Base-by-base conservation (phyloP, 1,140 invertebrate species). In the Sinonovacula constricta region DNA sequence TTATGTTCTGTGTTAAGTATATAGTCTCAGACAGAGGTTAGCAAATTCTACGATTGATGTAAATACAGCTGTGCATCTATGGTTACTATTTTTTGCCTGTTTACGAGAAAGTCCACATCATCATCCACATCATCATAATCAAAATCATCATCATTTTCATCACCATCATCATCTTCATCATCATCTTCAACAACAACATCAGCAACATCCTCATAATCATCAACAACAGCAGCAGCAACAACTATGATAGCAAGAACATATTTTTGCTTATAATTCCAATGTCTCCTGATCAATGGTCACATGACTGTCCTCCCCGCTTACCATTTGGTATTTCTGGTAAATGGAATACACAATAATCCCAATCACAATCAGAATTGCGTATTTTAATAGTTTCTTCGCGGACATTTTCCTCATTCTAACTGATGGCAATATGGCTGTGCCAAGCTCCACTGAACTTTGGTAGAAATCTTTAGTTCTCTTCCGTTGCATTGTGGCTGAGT, bases 401-500 rank as follows among this genome's bases (percentile, higher is more conserved):
- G 53, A 59, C 24, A 57, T 30, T 56, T 59, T 70, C 36, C 33
- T 57, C 68, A 70, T 70, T 70, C 26, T 7, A 1, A 31, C 33
- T 0, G 45, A 31, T 1, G 68, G 68, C n/a, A 70, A 30, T 7
- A 70, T 70, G 18, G 31, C 22, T 0, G 33, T 39, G 18, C 68
- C 68, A 18, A 70, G 26, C 59, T 70, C 68, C 0, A 70, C 54
- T 28, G 68, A 39, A 28, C 59, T 45, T 36, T 53, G 22, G 36
- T 70, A 70, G 59, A 59, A 70, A 2, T 53, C 54, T 18, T 34
- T 51, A n/a, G 31, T 33, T 2, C 26, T 26, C 26, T 70, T 70
- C 18, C 68, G 57, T 34, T 70, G 68, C 68, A 70, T 70, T 45
- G n/a, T n/a, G n/a, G n/a, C n/a, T n/a, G n/a, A n/a, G n/a, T n/a